Base-by-base conservation (phyloP, 2,888 invertebrate species). In the Netelia virgata region DNA sequence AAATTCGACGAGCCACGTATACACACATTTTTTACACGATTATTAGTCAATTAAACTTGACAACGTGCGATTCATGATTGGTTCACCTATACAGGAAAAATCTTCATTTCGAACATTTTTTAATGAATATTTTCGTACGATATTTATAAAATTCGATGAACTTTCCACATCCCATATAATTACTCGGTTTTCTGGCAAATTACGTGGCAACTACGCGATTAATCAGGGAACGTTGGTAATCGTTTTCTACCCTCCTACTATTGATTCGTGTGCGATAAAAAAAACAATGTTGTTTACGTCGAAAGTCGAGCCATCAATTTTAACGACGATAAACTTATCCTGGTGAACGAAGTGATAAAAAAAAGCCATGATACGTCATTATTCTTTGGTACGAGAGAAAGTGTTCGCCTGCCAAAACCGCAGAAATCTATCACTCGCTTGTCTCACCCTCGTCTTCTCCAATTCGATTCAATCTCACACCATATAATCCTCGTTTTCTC, bases 401-500 rank as follows among this genome's bases (percentile, higher is more conserved):
- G 0, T 10, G 16, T 16, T 18, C 16, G 16, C 8, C 16, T n/a
- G 57, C n/a, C 3, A 57, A 57, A 57, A 57, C 16, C 57, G 47
- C 18, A 57, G 18, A 57, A 57, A 57, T 16, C 16, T 47, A 47
- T 57, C 57, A n/a, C 53, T 53, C 53, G 5, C 16, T 57, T 47
- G 47, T 47, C 16, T 57, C 16, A 57, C 57, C 57, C n/a, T 16
- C 57, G 18, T 57, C 18, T 16, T 16, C 57, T 57, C 18, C 16
- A 18, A 57, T 18, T n/a, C 16, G 18, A 57, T 57, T 57, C 57
- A 57, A 57, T 57, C 57, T 18, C 18, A 18, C 18, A 57, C 18
- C 57, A 18, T 57, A 57, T 57, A n/a, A 50, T 50, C 23, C 55
- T 70, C 50, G 28, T 75, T 64, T 41, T 50, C 53, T 36, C 36